phyloP scores from a whole-genome alignment of 2,888 invertebrate genomes.

The Alloscopus bannaensis region DNA sequence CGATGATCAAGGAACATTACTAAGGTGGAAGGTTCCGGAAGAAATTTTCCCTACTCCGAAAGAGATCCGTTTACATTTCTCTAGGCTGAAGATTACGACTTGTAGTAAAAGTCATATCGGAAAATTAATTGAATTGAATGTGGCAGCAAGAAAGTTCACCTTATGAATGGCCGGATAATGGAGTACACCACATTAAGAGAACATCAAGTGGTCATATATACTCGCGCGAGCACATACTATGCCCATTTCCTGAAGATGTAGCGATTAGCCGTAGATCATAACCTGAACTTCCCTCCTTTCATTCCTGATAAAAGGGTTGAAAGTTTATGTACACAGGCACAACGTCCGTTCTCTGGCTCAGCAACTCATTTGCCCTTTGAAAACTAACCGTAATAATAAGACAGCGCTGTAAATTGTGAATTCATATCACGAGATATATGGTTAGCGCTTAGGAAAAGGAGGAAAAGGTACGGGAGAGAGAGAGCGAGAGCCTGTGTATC shows the following conservation, averaged over 20 bases:
- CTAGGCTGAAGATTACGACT: constrained; percentile 40
- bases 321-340: constrained; percentile 1
- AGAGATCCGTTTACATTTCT: too few relatives aligned
- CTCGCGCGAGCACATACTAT: constrained; percentile 38
- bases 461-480: constrained; percentile 13
- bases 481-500: too few relatives aligned
- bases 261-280: constrained; percentile 23
- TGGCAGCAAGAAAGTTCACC: constrained; percentile 49
- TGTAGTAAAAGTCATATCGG: constrained; percentile 49
- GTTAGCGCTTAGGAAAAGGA: too few relatives aligned
- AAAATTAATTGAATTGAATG: constrained; percentile 62
- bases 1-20: constrained; percentile 8
- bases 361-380: constrained; percentile 3
- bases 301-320: not conserved
- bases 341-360: too few relatives aligned
- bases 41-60: constrained; percentile 45
- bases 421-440: too few relatives aligned
- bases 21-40: not conserved
- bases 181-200: constrained; percentile 27
- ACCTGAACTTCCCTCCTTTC: not conserved
- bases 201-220: constrained; percentile 46
- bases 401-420: not conserved
- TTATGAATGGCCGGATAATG: constrained; percentile 25
- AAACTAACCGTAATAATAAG: not conserved
- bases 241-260: constrained; percentile 33